Percentiles rank a stretch among this genome's conserved stretches.
Conservation (phyloP, 2,888 invertebrate genomes). For the Drosophila affinis region DNA sequence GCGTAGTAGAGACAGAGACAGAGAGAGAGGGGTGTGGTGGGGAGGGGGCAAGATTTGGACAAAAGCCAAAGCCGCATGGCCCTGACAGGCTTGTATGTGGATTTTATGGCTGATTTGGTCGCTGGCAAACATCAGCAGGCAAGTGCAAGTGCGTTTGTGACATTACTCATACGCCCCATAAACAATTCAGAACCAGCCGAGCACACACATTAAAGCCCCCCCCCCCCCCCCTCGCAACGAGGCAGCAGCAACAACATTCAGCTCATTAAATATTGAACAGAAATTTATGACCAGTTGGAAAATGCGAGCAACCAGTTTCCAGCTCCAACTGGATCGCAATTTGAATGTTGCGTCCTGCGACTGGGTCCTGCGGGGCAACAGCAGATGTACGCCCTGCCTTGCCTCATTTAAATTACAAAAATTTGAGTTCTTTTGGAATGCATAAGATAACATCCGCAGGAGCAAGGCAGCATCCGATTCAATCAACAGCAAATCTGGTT, state of each 20-base stretch:
- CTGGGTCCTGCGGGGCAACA: constrained; percentile 1
- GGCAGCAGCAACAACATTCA: too few relatives aligned
- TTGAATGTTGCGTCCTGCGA: constrained; percentile 37
- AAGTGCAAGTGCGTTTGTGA: constrained; percentile 46
- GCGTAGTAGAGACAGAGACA: background rate
- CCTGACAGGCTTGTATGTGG: constrained; percentile 38
- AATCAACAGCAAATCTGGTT: constrained; percentile 72
- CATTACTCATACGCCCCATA: constrained; percentile 60
- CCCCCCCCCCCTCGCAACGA: background rate
- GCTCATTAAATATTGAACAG: constrained; percentile 65
- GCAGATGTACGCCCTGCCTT: background rate
- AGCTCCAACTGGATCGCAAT: constrained; percentile 38
- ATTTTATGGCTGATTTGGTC: constrained; percentile 64
- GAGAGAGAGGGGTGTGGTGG: background rate
- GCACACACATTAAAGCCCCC: constrained; percentile 33
- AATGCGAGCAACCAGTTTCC: constrained; percentile 34
- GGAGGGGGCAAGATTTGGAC: constrained; percentile 23
- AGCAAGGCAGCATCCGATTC: constrained; percentile 48
- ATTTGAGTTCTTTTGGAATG: constrained; percentile 54
- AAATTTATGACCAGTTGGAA: constrained; percentile 60
- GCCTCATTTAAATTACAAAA: constrained; percentile 21
- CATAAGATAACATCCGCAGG: constrained; percentile 35
- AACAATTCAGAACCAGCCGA: constrained; percentile 40
- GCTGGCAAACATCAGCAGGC: constrained; percentile 42
- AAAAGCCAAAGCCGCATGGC: constrained; percentile 38